A percentile compares a stretch with the other conserved stretches of the same genome.
Conservation (phyloP, 2,797 vertebrate genomes). For the Calcarius lapponicus region DNA sequence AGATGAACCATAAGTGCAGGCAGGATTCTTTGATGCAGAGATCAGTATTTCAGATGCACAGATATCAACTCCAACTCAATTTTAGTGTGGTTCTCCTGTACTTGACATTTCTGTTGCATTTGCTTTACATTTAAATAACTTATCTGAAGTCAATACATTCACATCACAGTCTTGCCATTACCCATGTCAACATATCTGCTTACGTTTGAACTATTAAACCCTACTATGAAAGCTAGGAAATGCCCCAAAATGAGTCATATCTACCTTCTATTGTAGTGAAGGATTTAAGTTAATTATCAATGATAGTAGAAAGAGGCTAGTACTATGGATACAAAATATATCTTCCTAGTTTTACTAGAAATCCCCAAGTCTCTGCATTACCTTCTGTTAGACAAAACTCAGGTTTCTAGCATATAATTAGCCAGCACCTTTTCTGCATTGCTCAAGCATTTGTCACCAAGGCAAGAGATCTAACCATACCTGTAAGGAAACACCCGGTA, state of each 20-base stretch:
- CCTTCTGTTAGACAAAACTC: not conserved
- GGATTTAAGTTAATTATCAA: not conserved
- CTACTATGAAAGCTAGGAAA: not conserved
- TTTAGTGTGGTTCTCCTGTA: not conserved
- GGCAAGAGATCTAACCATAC: conserved; percentile 71
- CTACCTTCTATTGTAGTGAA: not conserved
- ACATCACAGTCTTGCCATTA: not conserved
- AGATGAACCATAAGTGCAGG: not conserved
- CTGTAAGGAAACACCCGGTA: conserved; percentile 92
- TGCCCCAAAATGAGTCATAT: not conserved
- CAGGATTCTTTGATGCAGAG: not conserved
- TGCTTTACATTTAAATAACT: not conserved
- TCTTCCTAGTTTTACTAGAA: not conserved
- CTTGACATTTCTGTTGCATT: not conserved
- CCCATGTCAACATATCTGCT: not conserved
- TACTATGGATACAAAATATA: not conserved
- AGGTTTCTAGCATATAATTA: not conserved
- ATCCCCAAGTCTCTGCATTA: not conserved
- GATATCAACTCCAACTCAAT: not conserved
- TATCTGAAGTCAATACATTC: not conserved
- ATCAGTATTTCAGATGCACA: not conserved
- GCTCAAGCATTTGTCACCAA: not conserved
- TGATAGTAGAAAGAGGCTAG: not conserved
- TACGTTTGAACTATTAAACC: not conserved
- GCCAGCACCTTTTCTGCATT: not conserved